These are phyloP conservation scores for Motacilla alba DNA, from an alignment of 2,113 vertebrate species.

Conservation along the genomic window DNA sequence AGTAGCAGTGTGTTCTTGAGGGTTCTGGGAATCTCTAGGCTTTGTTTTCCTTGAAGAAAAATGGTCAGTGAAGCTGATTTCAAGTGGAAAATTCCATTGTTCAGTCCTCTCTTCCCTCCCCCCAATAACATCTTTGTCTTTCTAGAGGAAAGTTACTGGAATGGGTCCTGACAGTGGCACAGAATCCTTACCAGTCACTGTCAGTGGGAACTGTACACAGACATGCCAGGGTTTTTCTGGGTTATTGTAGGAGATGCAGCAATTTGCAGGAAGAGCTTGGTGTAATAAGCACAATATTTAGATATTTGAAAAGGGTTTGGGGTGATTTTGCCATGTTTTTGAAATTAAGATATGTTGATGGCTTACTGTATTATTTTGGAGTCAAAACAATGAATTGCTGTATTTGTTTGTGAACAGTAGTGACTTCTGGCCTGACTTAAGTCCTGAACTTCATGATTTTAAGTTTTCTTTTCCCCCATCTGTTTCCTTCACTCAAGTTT, in stretches of 20 bases:
- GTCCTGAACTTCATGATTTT: background rate
- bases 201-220: background rate
- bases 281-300: background rate
- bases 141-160: constrained; percentile 31
- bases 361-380: background rate
- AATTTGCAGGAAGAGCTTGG: background rate
- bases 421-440: background rate
- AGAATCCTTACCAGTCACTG: background rate
- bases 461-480: background rate
- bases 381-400: background rate
- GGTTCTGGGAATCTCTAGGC: constrained; percentile 28
- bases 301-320: background rate
- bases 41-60: constrained; percentile 39
- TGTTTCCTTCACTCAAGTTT: background rate
- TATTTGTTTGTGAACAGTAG: background rate
- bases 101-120: background rate
- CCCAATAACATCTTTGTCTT: background rate
- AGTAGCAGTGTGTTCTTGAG: background rate
- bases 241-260: background rate
- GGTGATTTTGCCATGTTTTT: background rate
- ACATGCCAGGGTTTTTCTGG: background rate
- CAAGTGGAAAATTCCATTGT: constrained; percentile 58
- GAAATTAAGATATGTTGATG: background rate
- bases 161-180: background rate
- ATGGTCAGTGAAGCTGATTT: background rate